Evolutionary conservation across 2,113 vertebrate species (phyloP).

Genomic region (Lucifuga dentata): DNA sequence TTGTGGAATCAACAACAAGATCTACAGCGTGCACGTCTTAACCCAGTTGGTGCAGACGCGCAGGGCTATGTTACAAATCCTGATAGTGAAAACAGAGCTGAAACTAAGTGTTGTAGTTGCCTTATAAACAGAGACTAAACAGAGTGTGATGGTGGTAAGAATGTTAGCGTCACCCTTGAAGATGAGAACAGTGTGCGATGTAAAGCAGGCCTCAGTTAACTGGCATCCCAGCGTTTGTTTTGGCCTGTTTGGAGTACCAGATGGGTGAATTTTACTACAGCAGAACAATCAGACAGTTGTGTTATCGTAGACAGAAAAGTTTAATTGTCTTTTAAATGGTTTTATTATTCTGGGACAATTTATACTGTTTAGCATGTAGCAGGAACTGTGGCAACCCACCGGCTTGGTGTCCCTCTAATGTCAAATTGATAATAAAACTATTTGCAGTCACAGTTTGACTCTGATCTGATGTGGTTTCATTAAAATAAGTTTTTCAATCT

Average conservation of each 20-base stretch:
- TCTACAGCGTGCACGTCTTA: not conserved
- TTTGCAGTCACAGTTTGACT: too few species aligned
- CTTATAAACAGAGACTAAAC: constrained; percentile 10
- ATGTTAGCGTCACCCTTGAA: constrained; percentile 27
- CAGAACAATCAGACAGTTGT: not conserved
- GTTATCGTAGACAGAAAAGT: too few species aligned
- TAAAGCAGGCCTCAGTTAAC: constrained; percentile 20
- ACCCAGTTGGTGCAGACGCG: too few species aligned
- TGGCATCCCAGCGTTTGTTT: constrained; percentile 1
- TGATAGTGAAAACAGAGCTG: not conserved
- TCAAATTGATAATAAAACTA: too few species aligned
- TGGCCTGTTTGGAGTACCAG: not conserved
- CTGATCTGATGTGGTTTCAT: too few species aligned
- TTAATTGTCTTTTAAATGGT: too few species aligned
- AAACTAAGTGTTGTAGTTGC: not conserved
- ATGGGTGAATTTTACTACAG: constrained; percentile 3
- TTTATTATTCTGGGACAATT: too few species aligned
- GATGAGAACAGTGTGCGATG: constrained; percentile 25
- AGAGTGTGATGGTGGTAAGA: constrained; percentile 2
- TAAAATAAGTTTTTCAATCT: too few species aligned
- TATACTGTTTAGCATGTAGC: too few species aligned
- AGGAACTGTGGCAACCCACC: too few species aligned
- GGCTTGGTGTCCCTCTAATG: too few species aligned
- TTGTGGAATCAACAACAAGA: not conserved
- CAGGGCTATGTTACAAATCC: not conserved